phyloP scores from a whole-genome alignment of 2,888 invertebrate genomes.

The Pollenia griseotomentosa region DNA sequence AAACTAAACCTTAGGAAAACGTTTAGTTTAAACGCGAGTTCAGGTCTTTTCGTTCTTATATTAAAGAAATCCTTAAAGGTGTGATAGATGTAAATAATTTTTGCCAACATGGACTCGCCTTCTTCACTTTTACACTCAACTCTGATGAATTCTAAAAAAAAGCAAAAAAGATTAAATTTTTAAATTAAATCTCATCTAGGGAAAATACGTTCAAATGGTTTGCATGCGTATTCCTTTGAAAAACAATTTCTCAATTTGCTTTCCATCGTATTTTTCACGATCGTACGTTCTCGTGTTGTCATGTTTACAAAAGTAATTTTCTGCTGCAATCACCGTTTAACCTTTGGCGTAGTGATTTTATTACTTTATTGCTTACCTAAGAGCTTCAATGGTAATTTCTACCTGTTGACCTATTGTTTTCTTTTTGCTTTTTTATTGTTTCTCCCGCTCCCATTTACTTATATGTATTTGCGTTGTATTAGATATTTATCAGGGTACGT shows the following conservation, averaged over 20 bases:
- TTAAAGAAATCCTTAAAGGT: slow-evolving; percentile 21
- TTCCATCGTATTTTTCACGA: no score
- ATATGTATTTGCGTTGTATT: background rate
- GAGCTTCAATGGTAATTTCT: slow-evolving; percentile 12
- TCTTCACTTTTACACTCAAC: background rate
- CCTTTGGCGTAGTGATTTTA: slow-evolving; percentile 43
- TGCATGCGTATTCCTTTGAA: background rate
- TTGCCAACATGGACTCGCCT: slow-evolving; percentile 45
- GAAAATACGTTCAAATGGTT: slow-evolving; percentile 36
- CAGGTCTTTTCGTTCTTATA: background rate
- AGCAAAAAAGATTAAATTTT: slow-evolving; percentile 33
- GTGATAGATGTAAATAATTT: slow-evolving; percentile 47
- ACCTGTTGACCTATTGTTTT: slow-evolving; percentile 11
- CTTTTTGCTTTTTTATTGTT: background rate
- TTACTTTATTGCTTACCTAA: slow-evolving; percentile 21
- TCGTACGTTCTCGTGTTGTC: background rate
- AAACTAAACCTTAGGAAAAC: background rate
- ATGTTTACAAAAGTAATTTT: slow-evolving; percentile 67
- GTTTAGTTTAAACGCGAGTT: background rate
- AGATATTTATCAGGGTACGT: background rate
- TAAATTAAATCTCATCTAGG: slow-evolving; percentile 3
- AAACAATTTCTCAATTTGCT: no score
- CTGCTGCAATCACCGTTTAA: slow-evolving; percentile 41
- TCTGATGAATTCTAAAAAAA: background rate
- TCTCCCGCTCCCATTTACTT: background rate